Percentiles rank a stretch among this genome's conserved stretches.
phyloP scores from a whole-genome alignment of 1,140 invertebrate species.

The Ephestia elutella region DNA sequence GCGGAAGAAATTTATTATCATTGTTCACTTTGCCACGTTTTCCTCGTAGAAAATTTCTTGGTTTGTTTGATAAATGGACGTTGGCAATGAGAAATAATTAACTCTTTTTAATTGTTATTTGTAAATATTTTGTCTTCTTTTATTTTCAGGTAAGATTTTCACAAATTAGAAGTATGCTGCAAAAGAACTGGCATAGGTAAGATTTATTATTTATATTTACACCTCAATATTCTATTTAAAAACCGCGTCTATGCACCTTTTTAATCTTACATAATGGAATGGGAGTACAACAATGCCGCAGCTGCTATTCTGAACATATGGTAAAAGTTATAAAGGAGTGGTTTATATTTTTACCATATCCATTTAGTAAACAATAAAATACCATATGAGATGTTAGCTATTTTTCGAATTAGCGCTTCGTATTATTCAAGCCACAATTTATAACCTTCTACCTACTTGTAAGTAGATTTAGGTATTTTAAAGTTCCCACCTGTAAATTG shows the following conservation, averaged over 20 bases:
- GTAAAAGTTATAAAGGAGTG: no score
- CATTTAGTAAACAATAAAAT: not conserved
- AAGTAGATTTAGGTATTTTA: no score
- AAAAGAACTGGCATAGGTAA: not conserved
- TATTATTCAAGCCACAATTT: not conserved
- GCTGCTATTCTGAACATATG: no score
- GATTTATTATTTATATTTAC: not conserved
- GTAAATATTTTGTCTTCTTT: not conserved
- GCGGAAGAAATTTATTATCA: conserved; percentile 10
- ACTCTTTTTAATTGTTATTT: not conserved
- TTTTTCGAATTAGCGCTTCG: not conserved
- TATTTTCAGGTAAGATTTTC: not conserved
- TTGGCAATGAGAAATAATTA: not conserved
- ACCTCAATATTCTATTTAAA: no score
- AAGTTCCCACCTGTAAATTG: not conserved
- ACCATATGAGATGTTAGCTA: not conserved
- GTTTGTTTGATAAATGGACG: conserved; percentile 5
- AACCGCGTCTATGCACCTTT: no score
- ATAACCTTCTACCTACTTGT: no score
- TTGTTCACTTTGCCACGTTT: conserved; percentile 9
- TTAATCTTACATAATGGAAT: no score
- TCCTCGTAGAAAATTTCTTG: conserved; percentile 3
- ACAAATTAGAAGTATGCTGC: not conserved
- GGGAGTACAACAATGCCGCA: no score
- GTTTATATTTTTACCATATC: no score